Percentiles rank a stretch among this genome's conserved stretches.
phyloP scores from a whole-genome alignment of 2,797 vertebrate genomes.

The Crocidura indochinensis region DNA sequence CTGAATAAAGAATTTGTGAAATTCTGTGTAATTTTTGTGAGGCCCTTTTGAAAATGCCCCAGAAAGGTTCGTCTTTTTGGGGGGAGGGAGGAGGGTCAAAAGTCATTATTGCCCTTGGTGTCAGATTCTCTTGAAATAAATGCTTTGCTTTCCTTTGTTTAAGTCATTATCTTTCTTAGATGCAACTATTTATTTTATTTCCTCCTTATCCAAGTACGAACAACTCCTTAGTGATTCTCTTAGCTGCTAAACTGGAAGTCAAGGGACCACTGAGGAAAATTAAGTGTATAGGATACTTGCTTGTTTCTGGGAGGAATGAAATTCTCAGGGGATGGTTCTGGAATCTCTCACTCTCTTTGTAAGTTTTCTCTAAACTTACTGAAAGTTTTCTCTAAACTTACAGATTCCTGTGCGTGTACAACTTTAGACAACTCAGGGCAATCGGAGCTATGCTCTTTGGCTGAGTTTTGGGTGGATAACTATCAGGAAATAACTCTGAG shows the following conservation, averaged over 20 bases:
- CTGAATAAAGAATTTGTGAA: slow-evolving; percentile 76
- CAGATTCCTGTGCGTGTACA: slow-evolving; percentile 4
- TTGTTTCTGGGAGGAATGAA: neutral
- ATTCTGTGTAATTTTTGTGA: slow-evolving; percentile 74
- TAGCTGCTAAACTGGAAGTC: slow-evolving; percentile 57
- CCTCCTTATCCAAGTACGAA: slow-evolving; percentile 43
- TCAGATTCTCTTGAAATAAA: slow-evolving; percentile 43
- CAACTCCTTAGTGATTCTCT: neutral
- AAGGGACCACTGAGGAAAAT: neutral
- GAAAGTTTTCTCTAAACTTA: neutral
- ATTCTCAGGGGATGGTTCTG: neutral
- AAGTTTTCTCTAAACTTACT: neutral
- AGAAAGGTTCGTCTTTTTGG: neutral
- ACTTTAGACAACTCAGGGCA: neutral
- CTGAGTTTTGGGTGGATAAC: slow-evolving; percentile 14
- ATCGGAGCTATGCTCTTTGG: slow-evolving; percentile 48
- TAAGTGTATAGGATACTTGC: neutral
- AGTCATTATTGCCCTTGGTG: neutral
- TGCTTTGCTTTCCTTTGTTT: slow-evolving; percentile 5
- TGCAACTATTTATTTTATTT: neutral
- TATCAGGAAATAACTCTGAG: slow-evolving; percentile 36
- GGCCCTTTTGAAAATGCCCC: neutral
- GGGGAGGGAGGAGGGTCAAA: neutral
- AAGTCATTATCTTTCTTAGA: neutral
- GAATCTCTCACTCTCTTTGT: neutral